Conservation (phyloP, 1,140 invertebrate genomes). For the Drosophila equinoxialis region DNA sequence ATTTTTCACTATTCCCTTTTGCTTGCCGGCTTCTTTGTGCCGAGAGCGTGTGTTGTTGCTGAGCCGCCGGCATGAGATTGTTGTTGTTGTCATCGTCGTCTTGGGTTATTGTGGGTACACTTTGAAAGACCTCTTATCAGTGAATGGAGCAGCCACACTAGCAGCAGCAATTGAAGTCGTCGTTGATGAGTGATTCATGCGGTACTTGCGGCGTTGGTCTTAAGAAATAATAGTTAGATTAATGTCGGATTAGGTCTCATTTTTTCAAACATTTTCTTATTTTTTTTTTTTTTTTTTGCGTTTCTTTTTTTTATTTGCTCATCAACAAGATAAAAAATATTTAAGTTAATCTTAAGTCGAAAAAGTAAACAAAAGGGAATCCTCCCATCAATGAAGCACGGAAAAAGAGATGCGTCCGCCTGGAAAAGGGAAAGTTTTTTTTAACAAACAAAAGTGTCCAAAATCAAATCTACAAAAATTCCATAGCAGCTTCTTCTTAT, state of each 20-base stretch:
- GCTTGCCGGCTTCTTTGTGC: conserved; percentile 62
- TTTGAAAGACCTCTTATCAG: not conserved
- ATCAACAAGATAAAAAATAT: conserved; percentile 57
- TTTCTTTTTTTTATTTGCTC: conserved; percentile 39
- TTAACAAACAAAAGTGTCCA: conserved; percentile 16
- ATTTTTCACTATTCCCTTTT: conserved; percentile 69
- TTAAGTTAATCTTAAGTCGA: conserved; percentile 70
- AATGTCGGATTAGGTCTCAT: not conserved
- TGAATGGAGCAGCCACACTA: not conserved
- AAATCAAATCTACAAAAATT: conserved; percentile 61
- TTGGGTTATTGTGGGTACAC: conserved; percentile 30
- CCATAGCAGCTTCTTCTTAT: conserved; percentile 46
- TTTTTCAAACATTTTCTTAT: not conserved
- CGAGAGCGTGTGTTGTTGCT: conserved; percentile 46
- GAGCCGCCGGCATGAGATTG: conserved; percentile 47
- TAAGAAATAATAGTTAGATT: not conserved
- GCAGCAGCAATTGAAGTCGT: not conserved
- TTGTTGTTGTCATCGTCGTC: conserved; percentile 44
- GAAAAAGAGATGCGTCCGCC: not conserved
- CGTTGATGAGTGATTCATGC: conserved; percentile 6
- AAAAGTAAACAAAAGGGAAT: not conserved
- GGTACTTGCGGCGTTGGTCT: not conserved
- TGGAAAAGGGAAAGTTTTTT: not conserved
- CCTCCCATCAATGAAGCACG: not conserved
- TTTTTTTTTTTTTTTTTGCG: not conserved